Evolutionary conservation across 2,113 vertebrate species (phyloP).

Genomic region (Chrysochloris asiatica): DNA sequence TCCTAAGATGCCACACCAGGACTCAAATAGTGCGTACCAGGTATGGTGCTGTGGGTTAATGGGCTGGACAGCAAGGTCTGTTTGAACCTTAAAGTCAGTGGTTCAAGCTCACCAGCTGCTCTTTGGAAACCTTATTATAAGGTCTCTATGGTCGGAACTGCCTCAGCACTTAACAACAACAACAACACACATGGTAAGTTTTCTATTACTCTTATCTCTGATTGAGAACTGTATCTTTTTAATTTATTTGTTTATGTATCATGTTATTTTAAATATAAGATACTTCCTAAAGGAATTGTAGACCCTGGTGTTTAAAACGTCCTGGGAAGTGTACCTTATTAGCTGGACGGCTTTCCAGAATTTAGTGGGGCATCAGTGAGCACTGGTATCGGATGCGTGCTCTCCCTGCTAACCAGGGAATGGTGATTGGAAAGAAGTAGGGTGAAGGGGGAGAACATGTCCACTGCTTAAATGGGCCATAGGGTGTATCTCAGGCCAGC

Average conservation of each 20-base stretch:
- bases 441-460: not conserved
- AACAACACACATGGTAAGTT: not conserved
- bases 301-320: not conserved
- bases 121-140: too few species aligned
- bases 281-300: not conserved
- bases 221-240: not conserved
- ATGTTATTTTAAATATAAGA: not conserved
- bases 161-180: too few species aligned
- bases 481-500: fast-evolving
- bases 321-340: not conserved
- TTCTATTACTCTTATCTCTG: not conserved
- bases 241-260: not conserved
- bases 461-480: not conserved
- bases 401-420: not conserved
- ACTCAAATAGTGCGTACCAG: too few species aligned
- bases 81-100: too few species aligned
- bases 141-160: too few species aligned
- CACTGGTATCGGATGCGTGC: not conserved
- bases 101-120: too few species aligned
- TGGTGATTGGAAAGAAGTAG: fast-evolving
- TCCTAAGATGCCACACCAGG: too few species aligned
- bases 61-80: too few species aligned
- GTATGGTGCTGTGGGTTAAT: too few species aligned
- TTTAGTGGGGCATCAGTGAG: not conserved
- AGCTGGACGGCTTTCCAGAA: not conserved